Evolutionary conservation across 2,113 vertebrate species (phyloP).

Genomic region (Apistogramma diplotaenia): DNA sequence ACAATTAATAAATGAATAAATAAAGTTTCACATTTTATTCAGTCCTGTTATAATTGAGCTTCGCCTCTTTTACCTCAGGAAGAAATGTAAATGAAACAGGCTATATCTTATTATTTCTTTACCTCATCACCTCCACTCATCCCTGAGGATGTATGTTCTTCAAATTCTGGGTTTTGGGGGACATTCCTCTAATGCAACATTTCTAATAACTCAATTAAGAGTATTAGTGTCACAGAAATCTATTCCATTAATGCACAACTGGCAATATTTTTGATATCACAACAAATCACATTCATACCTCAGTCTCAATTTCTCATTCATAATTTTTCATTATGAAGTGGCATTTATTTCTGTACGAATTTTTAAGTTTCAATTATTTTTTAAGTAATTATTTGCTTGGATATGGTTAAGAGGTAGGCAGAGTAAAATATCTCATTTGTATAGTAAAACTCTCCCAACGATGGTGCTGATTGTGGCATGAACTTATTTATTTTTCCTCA

Average conservation of each 20-base stretch:
- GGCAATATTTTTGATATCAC: not conserved
- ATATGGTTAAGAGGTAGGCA: not conserved
- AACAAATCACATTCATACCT: not conserved
- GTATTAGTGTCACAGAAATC: not conserved
- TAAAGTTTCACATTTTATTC: not conserved
- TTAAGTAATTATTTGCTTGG: not conserved
- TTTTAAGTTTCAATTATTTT: not conserved
- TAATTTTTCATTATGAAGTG: no score
- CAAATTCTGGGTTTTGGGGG: not conserved
- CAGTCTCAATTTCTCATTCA: not conserved
- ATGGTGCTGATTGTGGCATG: not conserved
- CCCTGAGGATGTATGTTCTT: not conserved
- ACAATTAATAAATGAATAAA: not conserved
- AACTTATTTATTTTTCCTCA: not conserved
- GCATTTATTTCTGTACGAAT: no score
- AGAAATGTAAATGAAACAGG: not conserved
- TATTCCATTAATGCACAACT: not conserved
- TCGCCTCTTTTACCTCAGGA: not conserved
- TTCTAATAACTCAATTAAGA: not conserved
- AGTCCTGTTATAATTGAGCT: not conserved
- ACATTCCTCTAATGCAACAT: not conserved
- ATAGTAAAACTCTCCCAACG: not conserved
- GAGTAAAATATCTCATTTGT: not conserved
- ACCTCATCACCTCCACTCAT: accelerated
- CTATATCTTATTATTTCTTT: not conserved